Evolutionary conservation across 1,140 invertebrate genomes (phyloP).

Genomic region (Ips typographus): DNA sequence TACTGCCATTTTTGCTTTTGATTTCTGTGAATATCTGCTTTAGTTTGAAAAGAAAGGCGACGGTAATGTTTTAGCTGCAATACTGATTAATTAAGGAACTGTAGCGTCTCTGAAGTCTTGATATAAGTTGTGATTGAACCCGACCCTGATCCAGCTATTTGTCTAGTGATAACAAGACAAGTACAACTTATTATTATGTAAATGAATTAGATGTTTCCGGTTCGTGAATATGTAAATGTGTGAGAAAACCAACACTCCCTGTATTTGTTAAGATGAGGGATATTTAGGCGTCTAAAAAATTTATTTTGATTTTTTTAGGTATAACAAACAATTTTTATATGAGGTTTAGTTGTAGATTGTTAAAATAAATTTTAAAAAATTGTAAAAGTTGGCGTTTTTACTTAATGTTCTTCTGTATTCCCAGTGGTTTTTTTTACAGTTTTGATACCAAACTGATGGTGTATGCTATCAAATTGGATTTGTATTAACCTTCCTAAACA

Average conservation of each 20-base stretch:
- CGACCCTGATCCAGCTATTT: neutral
- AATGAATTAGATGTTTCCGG: neutral
- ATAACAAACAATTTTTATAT: conserved; percentile 27
- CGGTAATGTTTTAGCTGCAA: conserved; percentile 12
- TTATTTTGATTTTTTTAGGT: conserved; percentile 11
- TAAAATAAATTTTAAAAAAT: conserved; percentile 16
- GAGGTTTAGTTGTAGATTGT: conserved; percentile 30
- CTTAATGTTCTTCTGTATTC: too few species aligned
- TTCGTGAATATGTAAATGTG: conserved; percentile 6
- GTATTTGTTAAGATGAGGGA: conserved; percentile 3
- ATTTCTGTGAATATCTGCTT: conserved; percentile 24
- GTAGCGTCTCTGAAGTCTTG: neutral
- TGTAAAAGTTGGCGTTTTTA: too few species aligned
- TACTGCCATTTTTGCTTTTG: conserved; percentile 25
- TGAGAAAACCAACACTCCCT: conserved; percentile 1
- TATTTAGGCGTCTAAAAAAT: neutral
- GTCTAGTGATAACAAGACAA: neutral
- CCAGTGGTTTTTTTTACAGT: too few species aligned
- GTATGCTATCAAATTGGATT: too few species aligned
- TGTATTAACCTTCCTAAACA: too few species aligned
- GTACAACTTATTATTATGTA: neutral
- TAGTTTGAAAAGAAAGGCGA: conserved; percentile 1
- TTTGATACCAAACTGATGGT: too few species aligned
- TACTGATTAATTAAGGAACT: conserved; percentile 2
- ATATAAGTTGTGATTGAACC: conserved; percentile 1